Conservation (phyloP, 2,797 vertebrate species). For the Brachyrhaphis roseni region DNA sequence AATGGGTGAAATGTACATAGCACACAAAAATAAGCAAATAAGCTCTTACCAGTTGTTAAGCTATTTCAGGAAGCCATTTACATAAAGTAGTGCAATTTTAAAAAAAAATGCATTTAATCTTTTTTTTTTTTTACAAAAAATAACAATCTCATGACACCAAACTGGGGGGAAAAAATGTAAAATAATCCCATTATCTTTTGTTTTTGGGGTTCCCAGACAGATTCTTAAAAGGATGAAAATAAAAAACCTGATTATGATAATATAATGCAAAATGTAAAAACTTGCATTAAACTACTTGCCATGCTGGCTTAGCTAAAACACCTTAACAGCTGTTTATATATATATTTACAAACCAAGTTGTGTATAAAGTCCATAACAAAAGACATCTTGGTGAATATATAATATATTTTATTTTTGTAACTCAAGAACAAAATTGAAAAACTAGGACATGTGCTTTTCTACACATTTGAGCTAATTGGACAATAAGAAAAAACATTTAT, state of each 20-base stretch:
- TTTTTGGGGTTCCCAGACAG: not conserved
- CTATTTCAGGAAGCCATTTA: not conserved
- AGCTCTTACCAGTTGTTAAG: not conserved
- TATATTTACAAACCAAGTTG: too few species aligned
- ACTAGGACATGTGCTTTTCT: slow-evolving; percentile 8
- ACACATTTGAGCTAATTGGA: slow-evolving; percentile 17
- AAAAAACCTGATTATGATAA: not conserved
- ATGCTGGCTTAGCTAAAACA: not conserved
- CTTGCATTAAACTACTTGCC: not conserved
- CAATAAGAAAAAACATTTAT: slow-evolving; percentile 32
- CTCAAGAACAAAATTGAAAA: slow-evolving; percentile 22
- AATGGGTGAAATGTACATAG: not conserved
- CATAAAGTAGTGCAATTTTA: not conserved
- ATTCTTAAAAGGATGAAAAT: not conserved
- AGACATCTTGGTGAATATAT: slow-evolving; percentile 19
- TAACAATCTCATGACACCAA: not conserved
- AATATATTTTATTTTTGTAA: slow-evolving; percentile 61
- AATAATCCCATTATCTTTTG: not conserved
- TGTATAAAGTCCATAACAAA: slow-evolving; percentile 1
- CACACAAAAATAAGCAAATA: not conserved
- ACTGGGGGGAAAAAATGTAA: not conserved
- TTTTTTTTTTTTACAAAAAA: not conserved
- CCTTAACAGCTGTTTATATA: not conserved
- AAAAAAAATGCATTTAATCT: not conserved
- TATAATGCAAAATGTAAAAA: not conserved